Evolutionary conservation across 2,797 vertebrate genomes (phyloP).

Genomic region (Pteropus rufus): DNA sequence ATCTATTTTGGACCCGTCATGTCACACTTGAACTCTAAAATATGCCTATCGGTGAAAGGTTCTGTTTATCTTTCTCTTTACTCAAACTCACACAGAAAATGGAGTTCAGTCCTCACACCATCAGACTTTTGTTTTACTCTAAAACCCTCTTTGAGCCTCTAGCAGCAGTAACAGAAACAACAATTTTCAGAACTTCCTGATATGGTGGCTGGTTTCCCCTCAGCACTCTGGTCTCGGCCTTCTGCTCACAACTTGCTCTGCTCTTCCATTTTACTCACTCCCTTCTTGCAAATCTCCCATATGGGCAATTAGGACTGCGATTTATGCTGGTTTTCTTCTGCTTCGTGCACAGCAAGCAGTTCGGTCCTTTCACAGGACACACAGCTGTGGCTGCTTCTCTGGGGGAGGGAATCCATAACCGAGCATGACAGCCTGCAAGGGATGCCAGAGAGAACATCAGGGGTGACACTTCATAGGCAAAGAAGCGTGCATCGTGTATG

Average conservation of each 20-base stretch:
- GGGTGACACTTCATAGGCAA: not conserved
- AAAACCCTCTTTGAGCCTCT: not conserved
- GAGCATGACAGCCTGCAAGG: not conserved
- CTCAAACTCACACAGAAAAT: constrained; percentile 66
- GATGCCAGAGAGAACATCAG: not conserved
- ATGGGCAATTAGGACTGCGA: not conserved
- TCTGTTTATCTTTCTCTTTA: constrained; percentile 76
- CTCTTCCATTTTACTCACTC: not conserved
- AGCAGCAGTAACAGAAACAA: not conserved
- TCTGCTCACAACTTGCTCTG: not conserved
- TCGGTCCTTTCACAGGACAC: not conserved
- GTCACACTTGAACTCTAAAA: constrained; percentile 79
- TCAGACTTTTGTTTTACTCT: not conserved
- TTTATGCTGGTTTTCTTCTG: not conserved
- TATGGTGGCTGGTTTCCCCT: not conserved
- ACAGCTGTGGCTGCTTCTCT: not conserved
- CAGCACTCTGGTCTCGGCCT: not conserved
- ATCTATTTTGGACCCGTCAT: constrained; percentile 78
- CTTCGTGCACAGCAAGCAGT: not conserved
- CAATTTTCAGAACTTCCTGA: not conserved
- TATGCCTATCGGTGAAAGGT: constrained; percentile 75
- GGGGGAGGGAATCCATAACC: not conserved
- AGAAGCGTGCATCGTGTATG: not conserved
- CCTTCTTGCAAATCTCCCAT: not conserved
- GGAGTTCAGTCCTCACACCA: constrained; percentile 45